phyloP scores from a whole-genome alignment of 2,797 vertebrate genomes.

The Catharus ustulatus region DNA sequence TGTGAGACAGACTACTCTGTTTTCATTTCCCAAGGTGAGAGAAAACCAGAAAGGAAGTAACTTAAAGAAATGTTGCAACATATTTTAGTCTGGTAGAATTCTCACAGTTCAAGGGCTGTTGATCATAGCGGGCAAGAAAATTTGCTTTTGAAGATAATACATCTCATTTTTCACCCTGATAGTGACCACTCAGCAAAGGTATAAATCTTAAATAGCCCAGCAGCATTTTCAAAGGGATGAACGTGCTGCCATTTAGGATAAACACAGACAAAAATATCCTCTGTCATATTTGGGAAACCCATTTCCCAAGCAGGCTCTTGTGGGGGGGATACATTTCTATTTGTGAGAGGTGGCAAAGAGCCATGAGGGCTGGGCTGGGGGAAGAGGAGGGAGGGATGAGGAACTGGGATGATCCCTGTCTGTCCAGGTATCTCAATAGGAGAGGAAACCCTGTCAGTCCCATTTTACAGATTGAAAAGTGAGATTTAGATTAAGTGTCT shows the following conservation, averaged over 20 bases:
- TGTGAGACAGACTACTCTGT: conserved; percentile 19
- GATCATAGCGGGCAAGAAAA: conserved; percentile 63
- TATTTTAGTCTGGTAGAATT: conserved; percentile 65
- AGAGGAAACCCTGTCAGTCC: conserved; percentile 58
- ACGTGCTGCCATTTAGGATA: conserved; percentile 55
- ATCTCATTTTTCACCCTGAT: conserved; percentile 68
- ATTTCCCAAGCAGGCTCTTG: conserved; percentile 25
- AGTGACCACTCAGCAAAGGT: conserved; percentile 56
- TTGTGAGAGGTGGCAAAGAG: background rate
- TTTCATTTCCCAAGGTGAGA: conserved; percentile 63
- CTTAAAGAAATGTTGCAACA: conserved; percentile 66
- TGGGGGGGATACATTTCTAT: background rate
- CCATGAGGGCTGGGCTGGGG: background rate
- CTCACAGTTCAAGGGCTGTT: conserved; percentile 66
- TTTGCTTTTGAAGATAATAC: conserved; percentile 71
- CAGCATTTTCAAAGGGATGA: conserved; percentile 56
- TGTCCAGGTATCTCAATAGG: conserved; percentile 8
- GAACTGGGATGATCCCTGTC: conserved; percentile 8
- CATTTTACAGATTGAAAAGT: conserved; percentile 60
- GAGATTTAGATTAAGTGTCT: conserved; percentile 66
- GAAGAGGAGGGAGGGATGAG: background rate
- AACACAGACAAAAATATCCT: conserved; percentile 61
- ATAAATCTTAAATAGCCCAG: conserved; percentile 63
- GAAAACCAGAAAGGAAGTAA: conserved; percentile 34
- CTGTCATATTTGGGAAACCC: conserved; percentile 50